These are phyloP conservation scores for Acleris emargana DNA, from an alignment of 2,888 invertebrate species.

Conservation along the genomic window DNA sequence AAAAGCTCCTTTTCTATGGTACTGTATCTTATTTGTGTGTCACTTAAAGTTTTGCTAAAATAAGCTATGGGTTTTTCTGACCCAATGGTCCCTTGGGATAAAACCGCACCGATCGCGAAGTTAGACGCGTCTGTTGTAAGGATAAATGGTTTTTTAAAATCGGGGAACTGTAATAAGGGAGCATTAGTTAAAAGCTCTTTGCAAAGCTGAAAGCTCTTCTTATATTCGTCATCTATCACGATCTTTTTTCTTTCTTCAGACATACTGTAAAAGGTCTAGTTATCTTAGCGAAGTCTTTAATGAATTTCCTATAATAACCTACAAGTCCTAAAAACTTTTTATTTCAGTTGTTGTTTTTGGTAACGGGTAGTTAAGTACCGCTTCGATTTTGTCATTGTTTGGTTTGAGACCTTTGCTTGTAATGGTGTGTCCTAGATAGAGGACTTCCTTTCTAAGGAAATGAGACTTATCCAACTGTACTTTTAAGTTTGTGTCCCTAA, in stretches of 20 bases:
- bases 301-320: too few relatives aligned
- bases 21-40: slow-evolving; percentile 29
- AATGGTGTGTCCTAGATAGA: slow-evolving; percentile 41
- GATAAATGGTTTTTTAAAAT: slow-evolving; percentile 44
- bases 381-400: slow-evolving; percentile 39
- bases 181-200: slow-evolving; percentile 43
- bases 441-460: slow-evolving; percentile 41
- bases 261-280: slow-evolving; percentile 21
- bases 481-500: slow-evolving; percentile 42
- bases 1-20: slow-evolving; percentile 34
- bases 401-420: slow-evolving; percentile 34
- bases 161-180: slow-evolving; percentile 53
- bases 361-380: slow-evolving; percentile 42
- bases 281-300: neutral
- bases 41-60: neutral
- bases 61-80: slow-evolving; percentile 27
- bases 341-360: slow-evolving; percentile 45
- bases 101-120: slow-evolving; percentile 34
- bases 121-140: slow-evolving; percentile 11
- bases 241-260: slow-evolving; percentile 38
- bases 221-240: slow-evolving; percentile 38
- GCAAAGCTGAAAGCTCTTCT: slow-evolving; percentile 38
- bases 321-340: slow-evolving; percentile 52
- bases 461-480: slow-evolving; percentile 42
- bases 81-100: slow-evolving; percentile 37